Evolutionary conservation across 1,140 invertebrate species (phyloP), one percentile per base, ranked within the genome.

Genomic region (Rhopalosiphum maidis): DNA sequence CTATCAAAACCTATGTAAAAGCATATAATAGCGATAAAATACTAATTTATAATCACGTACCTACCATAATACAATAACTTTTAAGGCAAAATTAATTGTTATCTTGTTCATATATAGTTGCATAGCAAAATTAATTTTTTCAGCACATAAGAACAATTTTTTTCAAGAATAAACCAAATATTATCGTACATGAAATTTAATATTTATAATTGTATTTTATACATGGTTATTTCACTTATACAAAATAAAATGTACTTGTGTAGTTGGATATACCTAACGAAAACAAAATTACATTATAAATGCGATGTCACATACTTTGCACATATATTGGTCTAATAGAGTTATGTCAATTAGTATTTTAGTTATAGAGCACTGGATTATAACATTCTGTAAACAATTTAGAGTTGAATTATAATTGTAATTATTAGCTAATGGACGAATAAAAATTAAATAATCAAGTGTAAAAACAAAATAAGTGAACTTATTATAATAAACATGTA

Each of bases 21-120:
- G n/a, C 35, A 37, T 11, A 89, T 48, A 48, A 88, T n/a, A 22
- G 46, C 9, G 87, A 89, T 89, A 89, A 89, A 54, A 37, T 37
- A 89, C 30, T 54, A 51, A 54, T 89, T 37, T 89, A 37, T 54
- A 54, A 86, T 86, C 87, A 54, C 87, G 87, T 51, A 89, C 87
- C 25, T 35, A 88, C 43, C 11, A 18, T 30, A 43, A 43, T 87
- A 87, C n/a, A 87, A 43, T 41, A 85, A 37, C 37, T 89, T 89
- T 54, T 89, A 51, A 8, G 87, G 22, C 18, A 89, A 7, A 89
- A 22, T 89, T 89, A 51, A 30, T 87, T 51, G n/a, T 46, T 87
- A 87, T 87, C 85, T 83, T 37, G 35, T 82, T 86, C 23, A 37
- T 37, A 22, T 83, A 8, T 77, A 77, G 35, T 41, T 9, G 37